These are phyloP conservation scores for Episyrphus balteatus DNA, from an alignment of 1,140 invertebrate genomes.

Conservation along the genomic window DNA sequence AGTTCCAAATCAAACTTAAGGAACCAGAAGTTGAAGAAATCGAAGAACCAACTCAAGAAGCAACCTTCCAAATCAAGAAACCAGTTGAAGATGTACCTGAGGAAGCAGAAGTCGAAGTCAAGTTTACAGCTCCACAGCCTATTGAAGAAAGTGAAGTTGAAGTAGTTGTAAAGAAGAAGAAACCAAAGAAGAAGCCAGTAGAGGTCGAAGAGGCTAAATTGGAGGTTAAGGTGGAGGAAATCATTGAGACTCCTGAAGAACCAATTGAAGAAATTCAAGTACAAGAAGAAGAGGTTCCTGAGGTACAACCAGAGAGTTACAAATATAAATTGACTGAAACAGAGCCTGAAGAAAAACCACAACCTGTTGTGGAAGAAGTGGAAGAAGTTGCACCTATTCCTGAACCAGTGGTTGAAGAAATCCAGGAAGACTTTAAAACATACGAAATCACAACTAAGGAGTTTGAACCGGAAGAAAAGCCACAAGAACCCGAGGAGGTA, in stretches of 20 bases:
- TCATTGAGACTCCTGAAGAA: conserved; percentile 5
- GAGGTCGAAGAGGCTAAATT: conserved; percentile 15
- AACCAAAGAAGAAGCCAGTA: conserved; percentile 20
- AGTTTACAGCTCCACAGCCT: conserved; percentile 17
- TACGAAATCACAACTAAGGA: conserved; percentile 25
- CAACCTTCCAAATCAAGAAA: neutral
- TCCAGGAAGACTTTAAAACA: conserved; percentile 18
- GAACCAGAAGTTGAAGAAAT: conserved; percentile 36
- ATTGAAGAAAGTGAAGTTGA: conserved; percentile 25
- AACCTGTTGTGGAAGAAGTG: conserved; percentile 12
- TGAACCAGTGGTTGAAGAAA: conserved; percentile 16
- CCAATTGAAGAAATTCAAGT: conserved; percentile 10
- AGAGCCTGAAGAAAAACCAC: conserved; percentile 14
- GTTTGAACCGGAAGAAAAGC: conserved; percentile 14
- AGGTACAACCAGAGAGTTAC: conserved; percentile 18
- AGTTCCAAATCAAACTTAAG: conserved; percentile 39
- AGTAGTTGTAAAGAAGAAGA: conserved; percentile 29
- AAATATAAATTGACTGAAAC: conserved; percentile 24
- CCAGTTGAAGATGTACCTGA: conserved; percentile 21
- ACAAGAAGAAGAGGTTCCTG: conserved; percentile 14
- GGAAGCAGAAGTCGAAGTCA: conserved; percentile 17
- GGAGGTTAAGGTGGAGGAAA: conserved; percentile 17
- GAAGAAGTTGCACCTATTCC: conserved; percentile 7
- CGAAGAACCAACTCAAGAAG: too few species aligned
- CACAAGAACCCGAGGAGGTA: conserved; percentile 13